Evolutionary conservation across 1,140 invertebrate genomes (phyloP).

Genomic region (Ptiloglossa arizonensis): DNA sequence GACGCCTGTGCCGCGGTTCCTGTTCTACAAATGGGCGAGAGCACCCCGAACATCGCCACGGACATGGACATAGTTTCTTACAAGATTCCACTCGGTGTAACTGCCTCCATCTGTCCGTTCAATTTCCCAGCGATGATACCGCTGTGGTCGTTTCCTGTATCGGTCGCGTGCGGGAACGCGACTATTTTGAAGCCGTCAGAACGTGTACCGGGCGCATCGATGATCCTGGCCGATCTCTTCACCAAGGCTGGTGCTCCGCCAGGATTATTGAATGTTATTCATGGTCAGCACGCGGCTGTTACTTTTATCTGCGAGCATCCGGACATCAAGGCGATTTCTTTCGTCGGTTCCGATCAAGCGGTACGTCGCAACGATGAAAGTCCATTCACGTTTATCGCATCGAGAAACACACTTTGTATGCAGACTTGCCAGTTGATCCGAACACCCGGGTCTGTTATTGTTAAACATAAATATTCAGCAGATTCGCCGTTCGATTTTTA

Average conservation of each 20-base stretch:
- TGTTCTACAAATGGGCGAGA: constrained; percentile 95
- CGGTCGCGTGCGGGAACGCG: constrained; percentile 94
- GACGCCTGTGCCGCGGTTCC: constrained; percentile 98
- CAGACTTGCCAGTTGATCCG: background rate
- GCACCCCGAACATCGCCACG: constrained; percentile 93
- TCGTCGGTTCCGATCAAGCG: constrained; percentile 98
- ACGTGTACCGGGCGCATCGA: constrained; percentile 97
- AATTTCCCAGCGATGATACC: constrained; percentile 99
- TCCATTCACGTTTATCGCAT: background rate
- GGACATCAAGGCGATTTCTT: constrained; percentile 98
- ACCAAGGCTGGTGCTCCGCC: constrained; percentile 96
- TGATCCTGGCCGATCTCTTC: constrained; percentile 95
- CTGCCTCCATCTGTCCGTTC: constrained; percentile 93
- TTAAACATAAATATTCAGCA: too few species aligned
- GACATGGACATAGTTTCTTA: constrained; percentile 97
- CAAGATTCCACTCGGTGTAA: constrained; percentile 93
- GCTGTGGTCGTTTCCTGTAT: constrained; percentile 98
- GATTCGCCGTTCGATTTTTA: too few species aligned
- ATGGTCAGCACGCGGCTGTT: constrained; percentile 96
- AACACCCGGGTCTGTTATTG: background rate
- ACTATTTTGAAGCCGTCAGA: constrained; percentile 95
- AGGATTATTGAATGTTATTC: constrained; percentile 97
- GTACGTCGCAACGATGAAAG: constrained; percentile 81
- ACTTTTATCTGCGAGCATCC: constrained; percentile 99
- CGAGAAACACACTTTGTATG: background rate